Evolutionary conservation across 2,113 vertebrate genomes (phyloP), one percentile per base, ranked within the genome.

Genomic region (Heteronetta atricapilla): DNA sequence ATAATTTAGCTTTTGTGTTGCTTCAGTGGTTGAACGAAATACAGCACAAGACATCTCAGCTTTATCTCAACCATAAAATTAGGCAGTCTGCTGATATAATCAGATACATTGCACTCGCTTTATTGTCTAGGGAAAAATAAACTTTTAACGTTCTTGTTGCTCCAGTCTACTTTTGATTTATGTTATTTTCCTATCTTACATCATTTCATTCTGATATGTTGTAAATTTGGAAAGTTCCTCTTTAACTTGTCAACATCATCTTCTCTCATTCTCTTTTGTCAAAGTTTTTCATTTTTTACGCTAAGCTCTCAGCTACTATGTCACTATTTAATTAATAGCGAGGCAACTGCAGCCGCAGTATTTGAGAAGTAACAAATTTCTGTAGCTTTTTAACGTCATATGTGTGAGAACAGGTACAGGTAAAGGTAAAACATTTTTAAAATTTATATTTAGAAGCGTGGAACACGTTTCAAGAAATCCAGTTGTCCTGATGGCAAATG

Each of bases 181-280:
- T 10, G 16, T 81, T 94, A 40, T 60, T 83, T 83, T 72, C 91
- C 82, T 36, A 6, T 80, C 75, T 82, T 69, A 5, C 68, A 31
- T 90, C 40, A 69, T 85, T 91, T 89, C 28, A 78, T 79, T 64
- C 62, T 94, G 50, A 76, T 50, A 64, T 70, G 67, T 52, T 52
- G 67, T 18, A 11, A 86, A 34, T 94, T 96, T 86, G 33, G 31
- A 26, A 95, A 93, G 59, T 92, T 95, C 59, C 55, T 73, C 33
- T 94, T 89, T 68, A 50, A 13, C 50, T 88, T 92, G 26, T 59
- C 67, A 87, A 33, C 13, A 21, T 42, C 53, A 50, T 74, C 46
- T 21, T 87, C 20, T 48, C 36, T 44, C 8, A 8, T 68, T 73
- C 62, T 46, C 13, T 28, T 64, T 59, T 68, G 29, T 63, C 13